A percentile compares a stretch with the other conserved stretches of the same genome.
These are phyloP conservation scores for Notoglanidium macrostoma DNA, from an alignment of 2,797 vertebrate genomes.

Conservation along the genomic window DNA sequence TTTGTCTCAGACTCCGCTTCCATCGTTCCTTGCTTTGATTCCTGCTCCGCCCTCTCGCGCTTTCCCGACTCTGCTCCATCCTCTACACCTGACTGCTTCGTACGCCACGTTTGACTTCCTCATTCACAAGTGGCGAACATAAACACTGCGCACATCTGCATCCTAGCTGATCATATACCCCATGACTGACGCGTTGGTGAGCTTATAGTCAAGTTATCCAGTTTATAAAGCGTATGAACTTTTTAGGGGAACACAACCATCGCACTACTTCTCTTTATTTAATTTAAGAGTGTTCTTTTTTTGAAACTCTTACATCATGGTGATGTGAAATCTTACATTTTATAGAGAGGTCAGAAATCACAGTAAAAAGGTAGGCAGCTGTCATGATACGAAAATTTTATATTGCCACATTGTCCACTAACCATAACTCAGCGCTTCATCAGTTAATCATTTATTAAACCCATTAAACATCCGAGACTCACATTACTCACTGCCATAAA, in stretches of 20 bases:
- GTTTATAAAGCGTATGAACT: neutral
- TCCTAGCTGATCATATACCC: neutral
- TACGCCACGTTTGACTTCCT: neutral
- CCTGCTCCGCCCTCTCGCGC: too few relatives aligned
- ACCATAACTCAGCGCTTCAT: neutral
- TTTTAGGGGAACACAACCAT: neutral
- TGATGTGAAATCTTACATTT: neutral
- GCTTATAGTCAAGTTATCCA: neutral
- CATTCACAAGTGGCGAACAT: neutral
- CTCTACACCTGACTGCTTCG: too few relatives aligned
- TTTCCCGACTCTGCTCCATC: neutral
- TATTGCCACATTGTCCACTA: neutral
- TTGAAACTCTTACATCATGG: neutral
- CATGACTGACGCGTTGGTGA: neutral
- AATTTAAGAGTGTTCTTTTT: neutral
- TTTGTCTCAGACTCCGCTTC: neutral
- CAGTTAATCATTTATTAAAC: neutral
- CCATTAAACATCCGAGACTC: neutral
- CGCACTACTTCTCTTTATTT: neutral
- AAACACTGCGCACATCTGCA: neutral
- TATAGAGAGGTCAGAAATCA: neutral
- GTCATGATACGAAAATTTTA: neutral
- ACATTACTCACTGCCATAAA: neutral
- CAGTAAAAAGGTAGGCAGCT: neutral
- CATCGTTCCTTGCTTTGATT: too few relatives aligned